A percentile compares a stretch with the other conserved stretches of the same genome.
These are phyloP conservation scores for Esox masquinongy DNA, from an alignment of 2,797 vertebrate species.

Conservation along the genomic window DNA sequence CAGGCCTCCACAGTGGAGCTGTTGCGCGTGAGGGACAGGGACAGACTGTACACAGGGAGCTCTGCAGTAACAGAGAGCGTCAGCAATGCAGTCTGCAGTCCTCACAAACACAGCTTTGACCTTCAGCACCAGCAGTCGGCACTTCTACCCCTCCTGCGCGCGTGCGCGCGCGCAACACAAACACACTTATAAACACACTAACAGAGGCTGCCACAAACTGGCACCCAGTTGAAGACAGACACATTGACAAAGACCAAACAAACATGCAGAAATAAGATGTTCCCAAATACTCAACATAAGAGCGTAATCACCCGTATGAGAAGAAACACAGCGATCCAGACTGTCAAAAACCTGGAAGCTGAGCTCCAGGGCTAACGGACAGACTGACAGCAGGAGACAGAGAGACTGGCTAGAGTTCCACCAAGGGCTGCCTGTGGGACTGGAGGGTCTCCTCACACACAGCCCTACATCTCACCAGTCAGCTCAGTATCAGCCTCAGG, in stretches of 20 bases:
- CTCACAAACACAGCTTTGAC: constrained; percentile 5
- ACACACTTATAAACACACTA: constrained; percentile 13
- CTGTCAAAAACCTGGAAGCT: neutral
- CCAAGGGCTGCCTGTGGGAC: neutral
- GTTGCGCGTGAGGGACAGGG: neutral
- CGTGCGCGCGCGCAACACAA: neutral
- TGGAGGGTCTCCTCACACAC: neutral
- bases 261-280: neutral
- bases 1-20: neutral
- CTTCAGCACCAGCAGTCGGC: constrained; percentile 14
- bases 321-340: neutral
- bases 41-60: neutral
- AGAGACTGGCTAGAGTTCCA: neutral
- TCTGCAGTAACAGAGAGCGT: constrained; percentile 10
- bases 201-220: neutral
- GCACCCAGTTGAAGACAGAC: neutral
- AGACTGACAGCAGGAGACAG: neutral
- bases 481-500: neutral
- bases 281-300: neutral
- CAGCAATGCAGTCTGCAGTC: constrained; percentile 15
- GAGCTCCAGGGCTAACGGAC: neutral
- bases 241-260: neutral
- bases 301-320: neutral
- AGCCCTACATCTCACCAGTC: neutral
- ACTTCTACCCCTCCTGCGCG: neutral